phyloP scores from a whole-genome alignment of 2,797 vertebrate genomes.

The Siniperca obscura region DNA sequence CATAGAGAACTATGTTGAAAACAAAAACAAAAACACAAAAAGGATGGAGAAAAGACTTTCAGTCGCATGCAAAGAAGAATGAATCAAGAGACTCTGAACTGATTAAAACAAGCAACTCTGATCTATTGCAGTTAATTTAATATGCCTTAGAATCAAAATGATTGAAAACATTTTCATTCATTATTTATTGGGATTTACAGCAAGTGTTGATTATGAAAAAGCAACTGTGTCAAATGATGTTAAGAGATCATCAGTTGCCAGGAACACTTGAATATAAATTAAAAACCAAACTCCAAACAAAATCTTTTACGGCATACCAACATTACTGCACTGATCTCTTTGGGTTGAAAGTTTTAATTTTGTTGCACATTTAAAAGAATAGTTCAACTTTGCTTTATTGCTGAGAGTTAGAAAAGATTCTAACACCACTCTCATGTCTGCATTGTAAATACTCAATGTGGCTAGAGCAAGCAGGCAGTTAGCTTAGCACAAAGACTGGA shows the following conservation, averaged over 20 bases:
- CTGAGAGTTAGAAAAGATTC: background rate
- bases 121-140: background rate
- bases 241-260: background rate
- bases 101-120: slow-evolving; percentile 29
- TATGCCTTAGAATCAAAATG: slow-evolving; percentile 10
- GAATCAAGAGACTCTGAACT: slow-evolving; percentile 53
- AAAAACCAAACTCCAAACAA: background rate
- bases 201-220: background rate
- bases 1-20: slow-evolving; percentile 89
- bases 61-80: slow-evolving; percentile 81
- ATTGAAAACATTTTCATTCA: background rate
- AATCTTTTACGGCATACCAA: background rate
- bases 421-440: background rate
- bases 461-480: background rate
- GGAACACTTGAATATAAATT: background rate
- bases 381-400: background rate
- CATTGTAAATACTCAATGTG: background rate
- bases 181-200: slow-evolving; percentile 1
- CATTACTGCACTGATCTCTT: background rate
- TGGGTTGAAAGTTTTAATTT: background rate
- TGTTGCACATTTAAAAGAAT: background rate
- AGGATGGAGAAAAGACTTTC: slow-evolving; percentile 75
- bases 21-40: slow-evolving; percentile 66
- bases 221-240: background rate
- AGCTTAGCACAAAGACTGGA: slow-evolving; percentile 1